Evolutionary conservation across 2,888 invertebrate genomes (phyloP), one percentile per base, ranked within the genome.

Genomic region (Sicus ferrugineus): DNA sequence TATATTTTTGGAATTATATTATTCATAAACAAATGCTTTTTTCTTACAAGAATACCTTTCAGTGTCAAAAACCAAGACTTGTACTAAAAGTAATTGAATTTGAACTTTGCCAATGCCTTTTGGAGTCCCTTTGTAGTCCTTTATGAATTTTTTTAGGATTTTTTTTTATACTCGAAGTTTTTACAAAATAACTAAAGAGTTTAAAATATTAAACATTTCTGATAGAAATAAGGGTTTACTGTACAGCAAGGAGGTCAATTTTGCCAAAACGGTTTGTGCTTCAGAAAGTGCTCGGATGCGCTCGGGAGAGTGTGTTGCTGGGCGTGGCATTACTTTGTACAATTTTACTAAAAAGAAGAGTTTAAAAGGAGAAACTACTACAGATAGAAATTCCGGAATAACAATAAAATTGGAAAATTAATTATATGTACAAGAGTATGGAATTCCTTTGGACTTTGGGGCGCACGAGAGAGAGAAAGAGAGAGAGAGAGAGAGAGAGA

Each of bases 331-430:
- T 64, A 61, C 48, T 58, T 52, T 66, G 38, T 58, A 58, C 42
- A 58, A 66, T 16, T 26, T 11, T 70, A 63, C 30, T 14, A 46
- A 26, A 54, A 23, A 52, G 11, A 70, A 61, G 66, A 70, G 68
- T 74, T 68, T 14, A 16, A 9, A 42, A n/a, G 11, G 11, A 42
- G 14, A 16, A 42, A 75, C 67, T 38, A 21, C 48, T 65, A 77
- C 73, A 77, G 75, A 77, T 73, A 78, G 71, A 77, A 84, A 84
- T 83, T 84, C 83, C 83, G 84, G 84, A 83, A 83, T 81, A 83
- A 83, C 77, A 78, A 72, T 50, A 52, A 9, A 2, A 67, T 48
- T 77, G 74, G 79, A 83, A 80, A 80, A 77, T 82, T 82, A 81
- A 79, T 77, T 74, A 74, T 84, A 81, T 82, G 71, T 83, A 83